These are phyloP conservation scores for Lapara coniferarum DNA, from an alignment of 2,888 invertebrate species.

Conservation along the genomic window DNA sequence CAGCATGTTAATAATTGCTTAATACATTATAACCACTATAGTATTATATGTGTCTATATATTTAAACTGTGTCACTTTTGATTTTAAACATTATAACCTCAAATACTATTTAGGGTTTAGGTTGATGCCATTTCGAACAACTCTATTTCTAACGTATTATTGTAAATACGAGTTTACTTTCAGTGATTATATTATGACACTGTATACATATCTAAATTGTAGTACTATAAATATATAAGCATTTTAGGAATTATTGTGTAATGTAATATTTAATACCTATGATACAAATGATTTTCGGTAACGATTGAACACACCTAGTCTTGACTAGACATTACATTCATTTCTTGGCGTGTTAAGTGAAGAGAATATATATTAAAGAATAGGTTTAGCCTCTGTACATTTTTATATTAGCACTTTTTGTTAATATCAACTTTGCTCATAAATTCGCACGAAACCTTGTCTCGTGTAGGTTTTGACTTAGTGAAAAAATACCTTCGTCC, in stretches of 20 bases:
- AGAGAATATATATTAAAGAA: background rate
- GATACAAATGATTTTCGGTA: background rate
- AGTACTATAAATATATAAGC: no score
- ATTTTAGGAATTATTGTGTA: no score
- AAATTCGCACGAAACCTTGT: slow-evolving; percentile 21
- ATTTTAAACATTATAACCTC: no score
- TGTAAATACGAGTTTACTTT: no score
- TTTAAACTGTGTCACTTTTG: no score
- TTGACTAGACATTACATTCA: background rate
- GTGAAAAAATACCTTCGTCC: slow-evolving; percentile 22
- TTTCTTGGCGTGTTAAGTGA: background rate
- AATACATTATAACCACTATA: no score
- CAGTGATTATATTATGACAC: slow-evolving; percentile 1
- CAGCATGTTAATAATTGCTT: no score
- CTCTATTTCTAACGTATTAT: background rate
- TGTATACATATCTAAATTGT: slow-evolving; percentile 7
- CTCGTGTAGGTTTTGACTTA: slow-evolving; percentile 25
- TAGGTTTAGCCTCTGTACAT: background rate
- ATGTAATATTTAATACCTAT: no score
- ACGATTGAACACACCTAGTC: background rate
- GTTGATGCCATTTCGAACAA: background rate
- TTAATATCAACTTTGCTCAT: slow-evolving; percentile 26
- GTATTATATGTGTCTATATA: no score
- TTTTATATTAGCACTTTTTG: slow-evolving; percentile 16
- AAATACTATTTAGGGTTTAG: no score